Evolutionary conservation across 2,888 invertebrate genomes (phyloP), one percentile per base, ranked within the genome.

Genomic region (Oscheius sp.): DNA sequence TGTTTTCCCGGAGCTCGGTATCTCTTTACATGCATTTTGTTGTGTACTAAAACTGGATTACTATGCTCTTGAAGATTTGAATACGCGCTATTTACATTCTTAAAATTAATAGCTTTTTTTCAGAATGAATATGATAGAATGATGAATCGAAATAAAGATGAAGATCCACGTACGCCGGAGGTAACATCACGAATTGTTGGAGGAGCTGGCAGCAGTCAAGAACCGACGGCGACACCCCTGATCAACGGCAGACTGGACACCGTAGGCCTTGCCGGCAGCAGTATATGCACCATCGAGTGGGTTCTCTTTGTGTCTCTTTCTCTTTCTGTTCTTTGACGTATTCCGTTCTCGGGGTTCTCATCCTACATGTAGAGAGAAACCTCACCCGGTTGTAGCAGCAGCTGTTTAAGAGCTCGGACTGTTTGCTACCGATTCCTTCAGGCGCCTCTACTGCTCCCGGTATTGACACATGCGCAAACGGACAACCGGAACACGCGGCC

Each of bases 161-260:
- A 18, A 5, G 73, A 73, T 18, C 61, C 69, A 1, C 64, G 69
- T 25, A 64, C 70, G 3, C 75, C 82, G 3, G 82, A 81, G 69
- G 74, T 75, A 29, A 81, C 81, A 16, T 80, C 81, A 16, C 72
- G 81, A 12, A 82, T 84, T 25, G 75, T 81, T 12, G 84, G 82
- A 18, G 82, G 80, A 21, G 78, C 78, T 7, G 78, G 76, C 55
- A 52, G 41, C 41, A 35, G 35, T 9, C 35, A 9, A 35, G 66
- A 72, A 43, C 66, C 13, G 27, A n/a, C 43, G 23, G 53, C 45
- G 12, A 68, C 66, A n/a, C 75, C 63, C 16, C 18, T 64, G 41
- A 43, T 29, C 23, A 69, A 45, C 23, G 18, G 52, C 18, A 23
- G 58, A 55, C 53, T 23, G 45, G 72, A n/a, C 58, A 58, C 53